Percentiles rank a stretch among this genome's conserved stretches.
Conservation (phyloP, 2,888 invertebrate species). For the Aphodius sticticus region DNA sequence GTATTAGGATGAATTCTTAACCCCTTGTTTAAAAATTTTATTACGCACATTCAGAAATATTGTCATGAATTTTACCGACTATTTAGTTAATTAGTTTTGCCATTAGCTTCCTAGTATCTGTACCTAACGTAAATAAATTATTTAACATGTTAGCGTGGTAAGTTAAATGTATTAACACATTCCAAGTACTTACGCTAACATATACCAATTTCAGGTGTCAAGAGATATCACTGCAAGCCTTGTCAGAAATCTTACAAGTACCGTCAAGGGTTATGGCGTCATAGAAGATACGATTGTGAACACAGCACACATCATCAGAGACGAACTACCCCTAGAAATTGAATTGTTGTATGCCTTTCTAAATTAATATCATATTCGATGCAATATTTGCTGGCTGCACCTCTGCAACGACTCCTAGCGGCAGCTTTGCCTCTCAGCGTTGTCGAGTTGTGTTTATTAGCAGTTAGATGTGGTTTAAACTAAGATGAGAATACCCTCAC, state of each 20-base stretch:
- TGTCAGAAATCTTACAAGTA: slow-evolving; percentile 34
- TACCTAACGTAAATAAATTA: too few species aligned
- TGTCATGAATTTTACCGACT: too few species aligned
- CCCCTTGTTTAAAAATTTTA: neutral
- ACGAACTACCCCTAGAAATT: neutral
- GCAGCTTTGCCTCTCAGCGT: too few species aligned
- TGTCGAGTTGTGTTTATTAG: too few species aligned
- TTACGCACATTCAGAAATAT: too few species aligned
- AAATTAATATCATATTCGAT: too few species aligned
- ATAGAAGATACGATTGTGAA: slow-evolving; percentile 26
- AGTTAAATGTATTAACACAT: neutral
- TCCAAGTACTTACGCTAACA: neutral
- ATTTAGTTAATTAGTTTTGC: too few species aligned
- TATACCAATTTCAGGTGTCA: neutral
- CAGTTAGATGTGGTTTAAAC: too few species aligned
- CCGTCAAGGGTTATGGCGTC: slow-evolving; percentile 33
- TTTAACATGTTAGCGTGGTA: neutral
- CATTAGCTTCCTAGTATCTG: too few species aligned
- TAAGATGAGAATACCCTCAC: too few species aligned
- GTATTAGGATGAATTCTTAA: neutral
- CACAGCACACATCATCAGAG: neutral
- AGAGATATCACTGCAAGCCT: slow-evolving; percentile 29
- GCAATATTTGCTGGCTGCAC: too few species aligned
- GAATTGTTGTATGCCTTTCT: neutral
- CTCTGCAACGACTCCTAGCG: too few species aligned